Percentiles rank a stretch among this genome's conserved stretches.
These are phyloP conservation scores for Tetragonula carbonaria DNA, from an alignment of 2,888 invertebrate species.

Conservation along the genomic window DNA sequence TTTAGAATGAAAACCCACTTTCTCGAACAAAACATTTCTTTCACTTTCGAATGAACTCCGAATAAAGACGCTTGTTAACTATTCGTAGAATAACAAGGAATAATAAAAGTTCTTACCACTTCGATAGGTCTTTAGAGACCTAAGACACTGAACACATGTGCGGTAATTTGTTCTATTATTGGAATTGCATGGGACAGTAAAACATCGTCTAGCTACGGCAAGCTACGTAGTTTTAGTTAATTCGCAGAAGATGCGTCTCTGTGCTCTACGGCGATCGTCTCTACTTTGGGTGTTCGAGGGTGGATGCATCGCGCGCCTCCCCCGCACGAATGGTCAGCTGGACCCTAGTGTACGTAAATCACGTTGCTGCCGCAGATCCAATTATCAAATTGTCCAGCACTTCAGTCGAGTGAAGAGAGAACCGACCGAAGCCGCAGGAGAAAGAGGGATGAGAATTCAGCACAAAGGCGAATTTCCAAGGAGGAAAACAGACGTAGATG, in stretches of 20 bases:
- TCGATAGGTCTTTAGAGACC: background rate
- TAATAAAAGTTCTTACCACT: background rate
- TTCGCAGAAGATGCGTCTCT: constrained; percentile 68
- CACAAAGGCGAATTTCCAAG: constrained; percentile 12
- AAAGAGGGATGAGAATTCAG: constrained; percentile 42
- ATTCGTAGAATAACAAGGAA: background rate
- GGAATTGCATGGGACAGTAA: constrained; percentile 65
- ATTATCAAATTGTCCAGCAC: constrained; percentile 82
- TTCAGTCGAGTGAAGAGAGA: constrained; percentile 69
- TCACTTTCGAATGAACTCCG: background rate
- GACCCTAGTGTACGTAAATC: constrained; percentile 80
- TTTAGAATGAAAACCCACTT: background rate
- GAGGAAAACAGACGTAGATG: constrained; percentile 20
- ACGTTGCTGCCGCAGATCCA: constrained; percentile 80
- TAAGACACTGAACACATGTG: background rate
- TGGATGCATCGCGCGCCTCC: constrained; percentile 56
- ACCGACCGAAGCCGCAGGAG: constrained; percentile 33
- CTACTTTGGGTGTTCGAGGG: constrained; percentile 54
- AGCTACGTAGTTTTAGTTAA: constrained; percentile 73
- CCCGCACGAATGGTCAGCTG: constrained; percentile 74
- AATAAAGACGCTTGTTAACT: background rate
- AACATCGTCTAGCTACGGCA: constrained; percentile 74
- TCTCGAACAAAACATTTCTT: background rate
- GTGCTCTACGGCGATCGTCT: constrained; percentile 49
- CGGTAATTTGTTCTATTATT: constrained; percentile 55